A percentile compares a stretch with the other conserved stretches of the same genome.
Evolutionary conservation across 1,140 invertebrate species (phyloP).

Genomic region (Gonatopus flavifemur): DNA sequence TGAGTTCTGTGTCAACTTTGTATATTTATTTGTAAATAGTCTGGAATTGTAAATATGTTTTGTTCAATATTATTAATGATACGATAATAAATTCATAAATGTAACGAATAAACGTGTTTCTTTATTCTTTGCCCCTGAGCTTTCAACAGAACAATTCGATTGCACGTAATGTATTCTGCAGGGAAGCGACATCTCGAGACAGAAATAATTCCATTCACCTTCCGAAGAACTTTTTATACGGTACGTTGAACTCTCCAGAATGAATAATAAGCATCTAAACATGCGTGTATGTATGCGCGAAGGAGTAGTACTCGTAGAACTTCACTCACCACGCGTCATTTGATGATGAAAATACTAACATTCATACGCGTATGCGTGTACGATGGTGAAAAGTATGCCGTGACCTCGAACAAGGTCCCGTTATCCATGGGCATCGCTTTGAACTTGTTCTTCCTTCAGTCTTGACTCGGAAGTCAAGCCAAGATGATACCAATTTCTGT

Average conservation of each 20-base stretch:
- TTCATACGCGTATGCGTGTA: not conserved
- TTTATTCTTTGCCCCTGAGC: not conserved
- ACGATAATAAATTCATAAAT: too few species aligned
- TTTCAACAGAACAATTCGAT: too few species aligned
- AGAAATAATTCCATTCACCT: too few species aligned
- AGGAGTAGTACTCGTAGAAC: too few species aligned
- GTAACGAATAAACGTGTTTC: not conserved
- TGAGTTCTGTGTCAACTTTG: slow-evolving; percentile 22
- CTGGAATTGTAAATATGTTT: slow-evolving; percentile 36
- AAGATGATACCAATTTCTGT: slow-evolving; percentile 50
- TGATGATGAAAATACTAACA: not conserved
- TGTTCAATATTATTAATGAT: not conserved
- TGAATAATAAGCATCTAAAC: slow-evolving; percentile 20
- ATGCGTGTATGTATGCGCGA: too few species aligned
- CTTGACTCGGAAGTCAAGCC: slow-evolving; percentile 50
- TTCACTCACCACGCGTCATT: too few species aligned
- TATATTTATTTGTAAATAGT: slow-evolving; percentile 59
- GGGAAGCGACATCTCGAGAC: too few species aligned
- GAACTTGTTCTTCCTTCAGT: slow-evolving; percentile 46
- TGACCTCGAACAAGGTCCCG: slow-evolving; percentile 56
- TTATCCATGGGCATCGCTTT: slow-evolving; percentile 45
- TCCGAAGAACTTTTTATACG: too few species aligned
- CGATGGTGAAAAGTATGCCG: slow-evolving; percentile 50
- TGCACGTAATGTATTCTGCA: too few species aligned
- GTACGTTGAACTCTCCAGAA: slow-evolving; percentile 27